A percentile compares a stretch with the other conserved stretches of the same genome.
Conservation (phyloP, 2,797 vertebrate species). For the Ataeniobius toweri region DNA sequence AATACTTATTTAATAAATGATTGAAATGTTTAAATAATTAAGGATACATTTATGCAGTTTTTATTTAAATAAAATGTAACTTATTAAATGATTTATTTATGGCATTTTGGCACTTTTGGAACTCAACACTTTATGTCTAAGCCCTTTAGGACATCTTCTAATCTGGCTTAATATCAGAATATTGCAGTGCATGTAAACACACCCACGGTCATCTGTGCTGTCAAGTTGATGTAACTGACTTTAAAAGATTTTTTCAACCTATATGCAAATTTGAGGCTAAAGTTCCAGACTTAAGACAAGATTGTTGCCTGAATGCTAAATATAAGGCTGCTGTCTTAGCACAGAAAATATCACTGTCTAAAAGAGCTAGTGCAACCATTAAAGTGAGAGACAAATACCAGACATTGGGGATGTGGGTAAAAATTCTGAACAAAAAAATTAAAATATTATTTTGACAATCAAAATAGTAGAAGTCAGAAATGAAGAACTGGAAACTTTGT, state of each 20-base stretch:
- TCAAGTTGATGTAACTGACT: not conserved
- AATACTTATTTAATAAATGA: not conserved
- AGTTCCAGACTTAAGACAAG: constrained; percentile 3
- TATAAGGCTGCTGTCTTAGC: constrained; percentile 12
- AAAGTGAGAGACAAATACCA: not conserved
- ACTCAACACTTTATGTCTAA: not conserved
- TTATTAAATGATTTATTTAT: not conserved
- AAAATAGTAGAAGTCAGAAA: not conserved
- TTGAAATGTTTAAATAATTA: not conserved
- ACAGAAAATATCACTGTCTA: not conserved
- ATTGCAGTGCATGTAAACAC: constrained; percentile 11
- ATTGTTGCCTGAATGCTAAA: constrained; percentile 9
- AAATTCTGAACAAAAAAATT: not conserved
- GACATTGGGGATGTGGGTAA: not conserved
- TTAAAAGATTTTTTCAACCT: not conserved
- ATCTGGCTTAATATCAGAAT: not conserved
- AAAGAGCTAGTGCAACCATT: not conserved
- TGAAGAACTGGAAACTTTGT: not conserved
- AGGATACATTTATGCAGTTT: not conserved
- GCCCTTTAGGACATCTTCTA: not conserved
- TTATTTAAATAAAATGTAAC: not conserved
- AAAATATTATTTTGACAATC: not conserved
- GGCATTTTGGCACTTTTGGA: not conserved
- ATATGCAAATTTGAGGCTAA: not conserved
- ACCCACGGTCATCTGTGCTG: not conserved